Evolutionary conservation across 2,113 vertebrate species (phyloP).

Genomic region (Micronycteris hirsuta): DNA sequence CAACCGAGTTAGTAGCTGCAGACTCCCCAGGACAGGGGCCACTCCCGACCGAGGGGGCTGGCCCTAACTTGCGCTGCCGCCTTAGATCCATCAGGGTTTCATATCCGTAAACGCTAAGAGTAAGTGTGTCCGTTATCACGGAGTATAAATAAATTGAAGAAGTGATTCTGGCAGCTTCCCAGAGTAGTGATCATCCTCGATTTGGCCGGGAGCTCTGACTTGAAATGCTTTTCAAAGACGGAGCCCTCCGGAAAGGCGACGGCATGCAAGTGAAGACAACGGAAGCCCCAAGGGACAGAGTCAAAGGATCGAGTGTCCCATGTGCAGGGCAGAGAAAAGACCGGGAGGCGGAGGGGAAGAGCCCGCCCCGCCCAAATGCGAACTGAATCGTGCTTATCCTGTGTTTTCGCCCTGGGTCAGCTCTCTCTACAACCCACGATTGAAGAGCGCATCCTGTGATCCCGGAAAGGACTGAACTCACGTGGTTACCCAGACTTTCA

Average conservation of each 20-base stretch:
- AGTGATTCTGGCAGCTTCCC: neutral
- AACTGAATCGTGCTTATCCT: neutral
- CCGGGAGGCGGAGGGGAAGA: neutral
- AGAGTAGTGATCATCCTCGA: neutral
- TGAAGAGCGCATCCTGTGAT: no score
- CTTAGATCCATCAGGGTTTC: neutral
- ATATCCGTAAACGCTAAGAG: neutral
- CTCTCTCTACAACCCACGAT: neutral
- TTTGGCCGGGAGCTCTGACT: neutral
- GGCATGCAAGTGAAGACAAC: neutral
- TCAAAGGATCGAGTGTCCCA: neutral
- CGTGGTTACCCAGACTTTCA: neutral
- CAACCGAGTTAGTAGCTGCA: neutral
- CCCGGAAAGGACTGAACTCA: neutral
- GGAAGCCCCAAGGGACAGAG: neutral
- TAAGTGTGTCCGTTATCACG: neutral
- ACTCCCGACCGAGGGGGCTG: neutral
- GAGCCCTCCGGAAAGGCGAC: neutral
- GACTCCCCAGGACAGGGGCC: neutral
- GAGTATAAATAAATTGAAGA: neutral
- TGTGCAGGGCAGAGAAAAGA: neutral
- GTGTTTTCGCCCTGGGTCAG: neutral
- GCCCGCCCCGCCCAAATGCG: neutral
- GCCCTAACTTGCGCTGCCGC: neutral
- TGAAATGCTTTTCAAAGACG: neutral